Percentiles rank a stretch among this genome's conserved stretches.
Evolutionary conservation across 2,113 vertebrate species (phyloP).

Genomic region (Anser cygnoides): DNA sequence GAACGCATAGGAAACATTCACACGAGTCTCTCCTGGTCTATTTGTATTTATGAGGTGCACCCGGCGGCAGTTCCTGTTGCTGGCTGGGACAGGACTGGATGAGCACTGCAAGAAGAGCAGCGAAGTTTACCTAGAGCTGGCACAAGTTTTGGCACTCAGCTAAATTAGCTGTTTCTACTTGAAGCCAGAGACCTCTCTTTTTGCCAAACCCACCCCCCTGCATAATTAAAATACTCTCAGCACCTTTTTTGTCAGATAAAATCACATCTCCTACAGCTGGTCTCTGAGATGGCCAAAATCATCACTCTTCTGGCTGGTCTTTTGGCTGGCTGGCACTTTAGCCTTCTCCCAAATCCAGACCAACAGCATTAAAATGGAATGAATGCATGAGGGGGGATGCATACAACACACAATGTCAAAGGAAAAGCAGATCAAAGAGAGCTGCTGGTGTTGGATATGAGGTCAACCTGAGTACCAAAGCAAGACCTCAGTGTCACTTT

Average conservation of each 20-base stretch:
- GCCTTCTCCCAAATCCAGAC: neutral
- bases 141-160: neutral
- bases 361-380: constrained; percentile 11
- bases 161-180: neutral
- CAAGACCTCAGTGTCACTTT: neutral
- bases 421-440: constrained; percentile 31
- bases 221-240: neutral
- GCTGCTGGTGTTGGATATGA: neutral
- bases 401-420: neutral
- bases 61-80: neutral
- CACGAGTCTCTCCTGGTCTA: neutral
- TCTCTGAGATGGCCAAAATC: neutral
- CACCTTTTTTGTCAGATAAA: neutral
- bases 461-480: neutral
- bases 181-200: neutral
- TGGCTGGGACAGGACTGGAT: neutral
- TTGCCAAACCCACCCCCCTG: neutral
- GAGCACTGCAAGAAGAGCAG: neutral
- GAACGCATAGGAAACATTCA: neutral
- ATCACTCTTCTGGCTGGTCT: neutral
- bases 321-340: neutral
- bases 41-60: neutral
- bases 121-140: neutral
- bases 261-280: neutral
- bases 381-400: neutral